Percentiles rank a stretch among this genome's conserved stretches.
phyloP scores from a whole-genome alignment of 2,797 vertebrate species.

The Gymnothorax reevesii region DNA sequence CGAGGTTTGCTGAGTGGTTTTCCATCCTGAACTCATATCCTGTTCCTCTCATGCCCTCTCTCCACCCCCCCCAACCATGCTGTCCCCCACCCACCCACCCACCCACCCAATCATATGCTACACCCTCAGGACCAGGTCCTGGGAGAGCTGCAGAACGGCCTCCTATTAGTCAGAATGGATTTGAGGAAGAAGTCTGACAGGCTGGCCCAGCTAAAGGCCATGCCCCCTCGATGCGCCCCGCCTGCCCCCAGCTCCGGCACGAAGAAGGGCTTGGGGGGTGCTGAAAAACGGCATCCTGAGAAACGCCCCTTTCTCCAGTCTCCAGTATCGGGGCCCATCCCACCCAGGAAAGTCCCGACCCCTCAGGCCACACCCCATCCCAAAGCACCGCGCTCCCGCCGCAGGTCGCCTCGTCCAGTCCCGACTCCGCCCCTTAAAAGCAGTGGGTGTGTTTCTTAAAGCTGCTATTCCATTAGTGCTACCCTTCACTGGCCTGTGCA shows the following conservation, averaged over 20 bases:
- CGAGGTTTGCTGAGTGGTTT: not conserved
- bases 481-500: not conserved
- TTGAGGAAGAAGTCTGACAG: slow-evolving; percentile 82
- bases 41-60: not conserved
- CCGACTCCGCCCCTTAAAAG: not conserved
- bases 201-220: slow-evolving; percentile 75
- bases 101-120: too few relatives aligned
- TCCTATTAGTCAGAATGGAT: slow-evolving; percentile 90
- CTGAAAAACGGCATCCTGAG: slow-evolving; percentile 82
- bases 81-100: slow-evolving; percentile 24
- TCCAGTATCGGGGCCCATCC: slow-evolving; percentile 55
- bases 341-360: slow-evolving; percentile 50
- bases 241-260: slow-evolving; percentile 63
- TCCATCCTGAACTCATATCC: not conserved
- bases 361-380: slow-evolving; percentile 15
- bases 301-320: slow-evolving; percentile 76
- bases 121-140: slow-evolving; percentile 83
- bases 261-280: slow-evolving; percentile 78
- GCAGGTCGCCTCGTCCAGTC: not conserved
- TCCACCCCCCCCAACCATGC: slow-evolving; percentile 12
- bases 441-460: slow-evolving; percentile 16
- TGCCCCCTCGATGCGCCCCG: slow-evolving; percentile 25
- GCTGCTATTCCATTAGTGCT: not conserved
- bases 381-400: slow-evolving; percentile 19
- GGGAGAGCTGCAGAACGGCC: slow-evolving; percentile 90